Percentiles rank a stretch among this genome's conserved stretches.
Evolutionary conservation across 2,888 invertebrate species (phyloP).

Genomic region (Imbricaverruca yamaguchii): DNA sequence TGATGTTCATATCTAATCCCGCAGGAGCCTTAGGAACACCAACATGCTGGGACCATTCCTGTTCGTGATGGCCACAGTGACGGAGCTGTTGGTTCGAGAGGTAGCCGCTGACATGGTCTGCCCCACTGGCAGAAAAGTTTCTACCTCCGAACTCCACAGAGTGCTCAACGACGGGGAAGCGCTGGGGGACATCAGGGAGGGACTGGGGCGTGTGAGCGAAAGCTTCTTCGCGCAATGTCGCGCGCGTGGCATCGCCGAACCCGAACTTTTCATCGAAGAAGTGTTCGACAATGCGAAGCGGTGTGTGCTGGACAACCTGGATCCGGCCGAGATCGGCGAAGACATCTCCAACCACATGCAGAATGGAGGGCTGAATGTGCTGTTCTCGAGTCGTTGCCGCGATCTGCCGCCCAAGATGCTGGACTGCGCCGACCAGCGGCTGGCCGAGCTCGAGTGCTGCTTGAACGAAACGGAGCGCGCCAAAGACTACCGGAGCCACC

Average conservation of each 20-base stretch:
- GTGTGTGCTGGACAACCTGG: background rate
- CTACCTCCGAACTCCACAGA: background rate
- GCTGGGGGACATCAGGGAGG: too few relatives aligned
- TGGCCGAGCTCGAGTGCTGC: background rate
- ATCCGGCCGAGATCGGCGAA: background rate
- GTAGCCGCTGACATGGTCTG: background rate
- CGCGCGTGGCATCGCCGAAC: background rate
- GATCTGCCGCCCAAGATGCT: background rate
- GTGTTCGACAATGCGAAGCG: background rate
- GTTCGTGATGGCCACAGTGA: background rate
- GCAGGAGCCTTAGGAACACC: background rate
- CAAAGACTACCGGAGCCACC: background rate
- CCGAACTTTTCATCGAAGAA: background rate
- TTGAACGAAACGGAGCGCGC: constrained; percentile 12
- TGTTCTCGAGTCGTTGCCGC: constrained; percentile 5
- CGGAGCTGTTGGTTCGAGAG: background rate
- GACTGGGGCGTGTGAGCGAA: background rate
- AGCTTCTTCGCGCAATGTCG: background rate
- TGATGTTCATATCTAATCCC: background rate
- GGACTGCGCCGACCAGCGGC: background rate
- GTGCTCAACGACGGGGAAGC: background rate
- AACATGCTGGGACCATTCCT: background rate
- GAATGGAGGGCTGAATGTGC: background rate
- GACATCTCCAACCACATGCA: constrained; percentile 2
- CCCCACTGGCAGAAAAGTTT: background rate